phyloP scores from a whole-genome alignment of 2,113 vertebrate species.

The Laterallus jamaicensis region DNA sequence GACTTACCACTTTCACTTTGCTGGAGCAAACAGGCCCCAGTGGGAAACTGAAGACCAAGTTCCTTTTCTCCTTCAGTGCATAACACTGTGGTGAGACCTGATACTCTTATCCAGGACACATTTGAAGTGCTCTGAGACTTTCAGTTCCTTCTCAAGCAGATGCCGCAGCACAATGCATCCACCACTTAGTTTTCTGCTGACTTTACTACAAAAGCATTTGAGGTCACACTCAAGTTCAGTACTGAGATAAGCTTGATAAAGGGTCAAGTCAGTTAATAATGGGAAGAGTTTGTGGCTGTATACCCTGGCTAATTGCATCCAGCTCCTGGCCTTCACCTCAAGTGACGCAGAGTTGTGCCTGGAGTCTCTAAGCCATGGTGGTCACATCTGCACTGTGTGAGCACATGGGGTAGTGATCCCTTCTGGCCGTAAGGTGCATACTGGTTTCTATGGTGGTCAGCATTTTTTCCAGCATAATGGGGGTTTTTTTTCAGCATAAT shows the following conservation, averaged over 20 bases:
- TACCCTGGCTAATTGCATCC: neutral
- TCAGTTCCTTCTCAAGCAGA: neutral
- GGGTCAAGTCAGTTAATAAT: neutral
- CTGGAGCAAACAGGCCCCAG: neutral
- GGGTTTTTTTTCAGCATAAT: neutral
- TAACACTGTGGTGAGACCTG: neutral
- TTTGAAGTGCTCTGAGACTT: neutral
- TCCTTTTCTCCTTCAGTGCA: neutral
- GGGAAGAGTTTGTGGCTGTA: neutral
- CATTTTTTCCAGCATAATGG: neutral
- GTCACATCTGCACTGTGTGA: neutral
- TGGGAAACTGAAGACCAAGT: neutral
- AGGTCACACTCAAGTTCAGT: neutral
- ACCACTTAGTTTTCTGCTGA: neutral
- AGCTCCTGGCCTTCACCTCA: neutral
- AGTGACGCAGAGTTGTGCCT: neutral
- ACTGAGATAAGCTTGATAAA: neutral
- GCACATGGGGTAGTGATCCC: neutral
- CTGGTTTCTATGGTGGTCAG: neutral
- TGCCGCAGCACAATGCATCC: neutral
- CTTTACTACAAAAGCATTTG: neutral
- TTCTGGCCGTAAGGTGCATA: neutral
- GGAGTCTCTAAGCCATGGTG: neutral
- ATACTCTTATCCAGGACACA: neutral
- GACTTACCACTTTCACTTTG: neutral